Percentiles rank a stretch among this genome's conserved stretches.
phyloP scores from a whole-genome alignment of 2,113 vertebrate genomes.

The Porphyrio hochstetteri region DNA sequence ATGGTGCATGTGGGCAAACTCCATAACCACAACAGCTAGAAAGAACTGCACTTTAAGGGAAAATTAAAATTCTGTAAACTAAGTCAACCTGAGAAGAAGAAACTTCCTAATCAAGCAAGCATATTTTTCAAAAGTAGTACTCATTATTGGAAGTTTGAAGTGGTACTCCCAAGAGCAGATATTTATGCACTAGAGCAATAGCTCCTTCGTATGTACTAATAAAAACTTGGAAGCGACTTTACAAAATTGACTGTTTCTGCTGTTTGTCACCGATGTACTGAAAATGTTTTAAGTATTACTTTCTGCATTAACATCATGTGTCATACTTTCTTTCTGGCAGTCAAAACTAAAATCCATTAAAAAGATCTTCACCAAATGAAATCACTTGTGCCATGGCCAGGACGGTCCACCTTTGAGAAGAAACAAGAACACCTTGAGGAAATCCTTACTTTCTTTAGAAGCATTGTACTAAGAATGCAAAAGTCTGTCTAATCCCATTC shows the following conservation, averaged over 20 bases:
- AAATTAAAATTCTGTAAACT: not conserved
- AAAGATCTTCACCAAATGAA: not conserved
- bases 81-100: not conserved
- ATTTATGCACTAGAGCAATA: not conserved
- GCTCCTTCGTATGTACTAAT: not conserved
- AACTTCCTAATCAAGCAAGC: not conserved
- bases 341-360: not conserved
- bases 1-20: not conserved
- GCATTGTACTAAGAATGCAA: not conserved
- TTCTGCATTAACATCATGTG: constrained; percentile 11
- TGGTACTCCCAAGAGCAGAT: not conserved
- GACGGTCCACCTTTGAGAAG: not conserved
- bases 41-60: not conserved
- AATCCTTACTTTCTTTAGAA: not conserved
- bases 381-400: not conserved
- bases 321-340: not conserved
- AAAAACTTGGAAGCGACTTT: not conserved
- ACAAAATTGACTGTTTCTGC: not conserved
- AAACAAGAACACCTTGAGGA: not conserved
- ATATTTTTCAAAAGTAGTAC: not conserved
- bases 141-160: not conserved
- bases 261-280: not conserved
- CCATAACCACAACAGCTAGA: not conserved
- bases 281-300: not conserved
- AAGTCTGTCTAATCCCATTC: not conserved